phyloP scores from a whole-genome alignment of 2,113 vertebrate genomes.

The Saccopteryx bilineata region DNA sequence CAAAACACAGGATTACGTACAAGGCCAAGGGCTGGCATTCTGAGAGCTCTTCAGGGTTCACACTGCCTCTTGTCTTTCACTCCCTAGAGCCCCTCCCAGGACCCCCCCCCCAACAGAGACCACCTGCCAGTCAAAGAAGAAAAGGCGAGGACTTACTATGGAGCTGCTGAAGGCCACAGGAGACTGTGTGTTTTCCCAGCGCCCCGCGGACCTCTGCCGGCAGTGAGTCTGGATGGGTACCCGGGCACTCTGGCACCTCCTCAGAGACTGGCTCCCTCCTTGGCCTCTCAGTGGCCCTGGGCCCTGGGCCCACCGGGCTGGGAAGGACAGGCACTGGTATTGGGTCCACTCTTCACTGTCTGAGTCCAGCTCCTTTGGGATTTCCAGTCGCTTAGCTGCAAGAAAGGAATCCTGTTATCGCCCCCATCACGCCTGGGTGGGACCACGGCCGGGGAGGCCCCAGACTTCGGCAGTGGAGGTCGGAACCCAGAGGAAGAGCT shows the following conservation, averaged over 20 bases:
- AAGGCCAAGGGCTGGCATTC: not conserved
- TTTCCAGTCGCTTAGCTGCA: constrained; percentile 88
- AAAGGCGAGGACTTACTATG: constrained; percentile 86
- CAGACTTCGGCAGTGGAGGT: not conserved
- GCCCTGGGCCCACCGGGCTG: constrained; percentile 55
- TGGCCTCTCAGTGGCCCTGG: not conserved
- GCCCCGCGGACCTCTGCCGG: constrained; percentile 77
- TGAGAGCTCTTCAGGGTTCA: not conserved
- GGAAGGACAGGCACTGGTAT: constrained; percentile 78
- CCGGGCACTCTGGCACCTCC: constrained; percentile 86
- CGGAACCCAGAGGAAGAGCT: not conserved
- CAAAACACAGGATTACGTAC: not conserved
- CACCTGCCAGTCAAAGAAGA: not conserved
- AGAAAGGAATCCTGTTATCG: constrained; percentile 58
- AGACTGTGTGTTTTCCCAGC: constrained; percentile 78
- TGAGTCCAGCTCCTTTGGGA: constrained; percentile 85
- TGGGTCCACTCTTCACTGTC: constrained; percentile 84
- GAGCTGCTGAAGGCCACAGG: constrained; percentile 90
- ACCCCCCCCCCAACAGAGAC: not conserved
- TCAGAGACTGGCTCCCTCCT: constrained; percentile 70
- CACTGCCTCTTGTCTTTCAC: not conserved
- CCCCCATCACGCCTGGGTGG: not conserved
- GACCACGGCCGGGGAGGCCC: not conserved
- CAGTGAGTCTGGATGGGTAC: constrained; percentile 82
- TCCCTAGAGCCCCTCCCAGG: not conserved